phyloP scores from a whole-genome alignment of 2,797 vertebrate species.

The Chiloscyllium punctatum region DNA sequence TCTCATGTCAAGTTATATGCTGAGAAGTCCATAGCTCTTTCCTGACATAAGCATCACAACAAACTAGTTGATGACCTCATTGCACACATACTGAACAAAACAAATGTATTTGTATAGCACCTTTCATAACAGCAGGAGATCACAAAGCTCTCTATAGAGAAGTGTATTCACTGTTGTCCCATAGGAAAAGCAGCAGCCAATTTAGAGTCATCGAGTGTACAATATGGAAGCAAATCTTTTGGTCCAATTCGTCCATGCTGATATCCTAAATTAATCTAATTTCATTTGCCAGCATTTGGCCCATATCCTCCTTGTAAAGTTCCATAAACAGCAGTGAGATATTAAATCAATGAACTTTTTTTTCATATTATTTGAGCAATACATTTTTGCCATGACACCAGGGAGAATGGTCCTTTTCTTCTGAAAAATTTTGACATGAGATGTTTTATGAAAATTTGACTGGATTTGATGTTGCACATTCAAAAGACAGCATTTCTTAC shows the following conservation, averaged over 20 bases:
- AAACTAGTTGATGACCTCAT: not conserved
- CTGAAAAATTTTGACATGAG: not conserved
- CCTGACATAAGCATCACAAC: not conserved
- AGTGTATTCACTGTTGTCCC: not conserved
- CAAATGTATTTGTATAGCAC: not conserved
- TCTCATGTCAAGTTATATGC: not conserved
- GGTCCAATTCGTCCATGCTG: no score
- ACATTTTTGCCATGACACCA: not conserved
- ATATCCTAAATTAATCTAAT: no score
- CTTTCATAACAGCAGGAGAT: not conserved
- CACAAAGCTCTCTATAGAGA: not conserved
- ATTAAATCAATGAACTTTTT: not conserved
- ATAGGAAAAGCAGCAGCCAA: not conserved
- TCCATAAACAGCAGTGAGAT: not conserved
- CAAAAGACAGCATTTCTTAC: not conserved
- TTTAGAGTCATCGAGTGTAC: not conserved
- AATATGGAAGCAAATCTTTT: no score
- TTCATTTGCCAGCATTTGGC: no score
- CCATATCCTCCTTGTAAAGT: no score
- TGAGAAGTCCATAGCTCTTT: not conserved
- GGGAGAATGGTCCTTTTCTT: not conserved
- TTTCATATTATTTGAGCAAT: not conserved
- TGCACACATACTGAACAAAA: not conserved
- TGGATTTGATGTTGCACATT: not conserved
- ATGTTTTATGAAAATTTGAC: not conserved